Base-by-base conservation (phyloP, 2,888 invertebrate species). In the Hypsopygia costalis region DNA sequence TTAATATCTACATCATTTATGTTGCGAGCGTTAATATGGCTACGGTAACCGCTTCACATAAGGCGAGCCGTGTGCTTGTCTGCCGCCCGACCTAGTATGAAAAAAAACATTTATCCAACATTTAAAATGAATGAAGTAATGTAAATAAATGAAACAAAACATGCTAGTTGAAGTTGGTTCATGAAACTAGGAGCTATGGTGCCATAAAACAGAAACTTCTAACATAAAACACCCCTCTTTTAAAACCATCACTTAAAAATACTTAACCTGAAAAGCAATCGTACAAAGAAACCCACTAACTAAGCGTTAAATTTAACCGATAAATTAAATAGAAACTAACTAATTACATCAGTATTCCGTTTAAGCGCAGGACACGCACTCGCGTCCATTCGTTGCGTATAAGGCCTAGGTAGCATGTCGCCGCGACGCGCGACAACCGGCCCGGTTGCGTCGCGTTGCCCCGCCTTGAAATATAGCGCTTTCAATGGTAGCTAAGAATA, bases 331-430 rank as follows among this genome's bases (percentile, higher is more conserved):
- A 29, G 38, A 35, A 36, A 36, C 33, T 44, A 49, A 48, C 62
- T 69, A 68, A 67, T 69, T 69, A 67, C 54, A 51, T 16, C 16
- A 50, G 46, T 38, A 44, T 54, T 52, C 58, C 58, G 53, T 58
- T 60, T 55, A 52, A 49, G 59, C 9, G 22, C 46, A 42, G 40
- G 47, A 58, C 62, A 63, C 52, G 63, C 61, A 56, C 56, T 53
- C 42, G 50, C 50, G 43, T 40, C 63, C 62, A 66, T 69, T 60
- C 58, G 62, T 49, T 59, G 67, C 77, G 65, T 75, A 75, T 75
- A 78, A 67, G 78, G 78, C 53, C 59, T 36, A 47, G 51, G 62
- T 59, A 56, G 66, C 71, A 63, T 68, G 72, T 72, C 56, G 54
- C 49, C 6, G 42, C 46, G 59, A 55, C 62, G 56, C 57, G 57